phyloP scores from a whole-genome alignment of 2,888 invertebrate species.

The Polietes domitor region DNA sequence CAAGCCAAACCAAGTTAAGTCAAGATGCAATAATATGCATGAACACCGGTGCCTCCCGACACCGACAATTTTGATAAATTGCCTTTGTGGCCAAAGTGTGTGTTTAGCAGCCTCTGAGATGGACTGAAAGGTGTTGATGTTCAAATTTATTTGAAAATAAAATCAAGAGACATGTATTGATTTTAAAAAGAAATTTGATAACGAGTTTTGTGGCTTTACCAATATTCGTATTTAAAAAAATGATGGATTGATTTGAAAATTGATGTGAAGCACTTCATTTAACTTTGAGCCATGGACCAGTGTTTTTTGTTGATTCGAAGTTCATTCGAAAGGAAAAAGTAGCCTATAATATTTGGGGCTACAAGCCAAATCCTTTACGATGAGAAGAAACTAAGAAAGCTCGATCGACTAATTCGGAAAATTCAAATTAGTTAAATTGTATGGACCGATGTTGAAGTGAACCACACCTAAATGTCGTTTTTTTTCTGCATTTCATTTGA shows the following conservation, averaged over 20 bases:
- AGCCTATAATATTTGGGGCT: too few species aligned
- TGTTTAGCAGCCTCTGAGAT: constrained; percentile 6
- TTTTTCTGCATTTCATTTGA: too few species aligned
- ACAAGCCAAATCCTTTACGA: too few species aligned
- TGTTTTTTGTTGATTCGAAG: too few species aligned
- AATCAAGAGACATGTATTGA: not conserved
- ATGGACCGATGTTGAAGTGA: too few species aligned
- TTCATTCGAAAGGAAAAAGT: too few species aligned
- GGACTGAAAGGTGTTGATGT: constrained; percentile 33
- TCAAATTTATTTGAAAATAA: constrained; percentile 6
- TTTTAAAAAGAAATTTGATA: not conserved
- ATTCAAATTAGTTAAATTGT: too few species aligned
- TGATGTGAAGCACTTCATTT: not conserved
- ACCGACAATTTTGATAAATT: constrained; percentile 17
- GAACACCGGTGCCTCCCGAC: not conserved
- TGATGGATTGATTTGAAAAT: not conserved
- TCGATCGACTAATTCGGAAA: too few species aligned
- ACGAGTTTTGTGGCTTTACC: not conserved
- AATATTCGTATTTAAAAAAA: not conserved
- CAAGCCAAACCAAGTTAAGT: not conserved
- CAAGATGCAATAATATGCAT: not conserved
- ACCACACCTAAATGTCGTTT: too few species aligned
- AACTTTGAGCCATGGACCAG: too few species aligned
- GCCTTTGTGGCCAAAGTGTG: not conserved
- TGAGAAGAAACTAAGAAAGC: too few species aligned